Base-by-base conservation (phyloP, 2,888 invertebrate species). In the Scaptomyza flava region DNA sequence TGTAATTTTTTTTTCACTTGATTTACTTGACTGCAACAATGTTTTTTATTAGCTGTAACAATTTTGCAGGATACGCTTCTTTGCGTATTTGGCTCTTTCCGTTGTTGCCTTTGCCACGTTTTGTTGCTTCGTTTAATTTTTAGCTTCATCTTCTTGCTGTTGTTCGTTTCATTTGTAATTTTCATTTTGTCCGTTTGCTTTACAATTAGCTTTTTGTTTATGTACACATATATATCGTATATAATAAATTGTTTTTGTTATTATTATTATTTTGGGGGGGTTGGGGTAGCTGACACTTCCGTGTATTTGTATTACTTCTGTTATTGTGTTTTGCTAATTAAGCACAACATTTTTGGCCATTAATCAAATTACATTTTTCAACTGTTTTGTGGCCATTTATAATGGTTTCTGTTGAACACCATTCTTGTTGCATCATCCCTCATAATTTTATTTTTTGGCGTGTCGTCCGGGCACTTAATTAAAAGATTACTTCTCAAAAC, bases 401-500 rank as follows among this genome's bases (percentile, higher is more conserved):
- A 31, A 54, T 17, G 63, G 36, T 43, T 30, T 33, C 60, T 27
- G 34, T 31, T 50, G 45, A 61, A 50, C 48, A 41, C 12, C 34
- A 14, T 33, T 65, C 52, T 65, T 65, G 59, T 64, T 70, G 68
- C 71, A 72, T n/a, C 69, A 72, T n/a, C 47, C 9, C 57, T 68
- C 77, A 77, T 81, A 79, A 75, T 68, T 68, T 63, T 60, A 8
- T 33, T 47, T 43, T 14, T 38, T 33, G 47, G 7, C 20, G 11
- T 7, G 9, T 12, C 41, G 43, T 64, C 48, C 51, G 61, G 66
- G 64, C 77, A 84, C 81, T 87, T 87, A 84, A 84, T 84, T 87
- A 84, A 87, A 82, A 84, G 84, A 87, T 84, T 87, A 84, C 79
- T 87, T 83, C 67, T 70, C 59, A 72, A 83, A 83, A 84, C 66